Base-by-base conservation (phyloP, 2,797 vertebrate genomes). In the Darevskia mixta region DNA sequence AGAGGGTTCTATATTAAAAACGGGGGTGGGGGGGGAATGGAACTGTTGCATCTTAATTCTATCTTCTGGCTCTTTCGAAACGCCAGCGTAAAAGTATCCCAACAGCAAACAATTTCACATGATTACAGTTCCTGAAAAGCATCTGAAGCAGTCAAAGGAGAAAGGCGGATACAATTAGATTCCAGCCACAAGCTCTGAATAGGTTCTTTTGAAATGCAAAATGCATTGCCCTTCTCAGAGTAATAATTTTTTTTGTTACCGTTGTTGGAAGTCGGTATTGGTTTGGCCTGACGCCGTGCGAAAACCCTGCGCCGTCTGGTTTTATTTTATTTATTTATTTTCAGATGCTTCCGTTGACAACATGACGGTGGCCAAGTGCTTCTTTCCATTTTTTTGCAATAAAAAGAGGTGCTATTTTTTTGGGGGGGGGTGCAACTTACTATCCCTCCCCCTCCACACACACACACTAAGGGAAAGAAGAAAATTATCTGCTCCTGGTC, bases 351-450 rank as follows among this genome's bases (percentile, higher is more conserved):
- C 23, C 86, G 25, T 73, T 79, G 86, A 85, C 38, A 90, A 41
- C 61, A 80, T 5, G 87, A 85, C 43, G 85, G 9, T 0, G 61
- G 49, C 3, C 4, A 79, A 79, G 69, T 1, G 2, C 45, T 1
- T 49, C 35, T 5, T 64, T 85, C 18, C 45, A 81, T 0, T 7
- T 87, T 23, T 3, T 76, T 49, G 43, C 83, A 85, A 2, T n/a
- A 92, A 43, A 23, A 67, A 79, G n/a, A 87, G 75, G 11, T 38
- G 25, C 86, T 83, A 82, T 92, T 89, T 90, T 89, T 45, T 11
- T 49, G 3, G 0, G 45, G 11, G 88, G 83, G 87, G 81, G 45
- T 1, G 89, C 27, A 20, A 87, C 76, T 77, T 92, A 61, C 84
- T 86, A 88, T 90, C 13, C 66, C 18, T 23, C 20, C 58, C 58